phyloP scores from a whole-genome alignment of 2,113 vertebrate genomes.

The Noctilio leporinus region DNA sequence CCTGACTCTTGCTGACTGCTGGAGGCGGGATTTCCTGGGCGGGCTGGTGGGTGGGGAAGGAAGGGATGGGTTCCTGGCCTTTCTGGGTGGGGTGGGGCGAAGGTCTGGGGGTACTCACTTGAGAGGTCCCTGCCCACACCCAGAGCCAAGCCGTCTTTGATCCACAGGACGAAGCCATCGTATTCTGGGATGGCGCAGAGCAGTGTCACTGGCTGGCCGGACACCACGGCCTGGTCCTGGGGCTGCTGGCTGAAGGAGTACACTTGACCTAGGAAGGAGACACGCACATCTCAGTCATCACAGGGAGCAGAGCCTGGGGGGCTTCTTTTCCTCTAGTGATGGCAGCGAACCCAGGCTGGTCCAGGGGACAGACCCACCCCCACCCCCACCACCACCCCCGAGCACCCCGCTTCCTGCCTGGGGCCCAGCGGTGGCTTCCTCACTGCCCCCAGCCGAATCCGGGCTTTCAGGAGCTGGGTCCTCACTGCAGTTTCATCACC shows the following conservation, averaged over 20 bases:
- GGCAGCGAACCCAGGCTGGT: not conserved
- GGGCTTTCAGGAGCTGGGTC: not conserved
- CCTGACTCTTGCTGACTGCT: not conserved
- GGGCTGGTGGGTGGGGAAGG: not conserved
- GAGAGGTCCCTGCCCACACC: slow-evolving; percentile 95
- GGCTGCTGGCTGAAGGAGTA: slow-evolving; percentile 96
- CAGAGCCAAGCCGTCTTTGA: slow-evolving; percentile 94
- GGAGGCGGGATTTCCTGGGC: not conserved
- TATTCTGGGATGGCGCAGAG: slow-evolving; percentile 94
- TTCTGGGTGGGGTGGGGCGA: not conserved
- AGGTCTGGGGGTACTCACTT: slow-evolving; percentile 78
- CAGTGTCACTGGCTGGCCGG: slow-evolving; percentile 92
- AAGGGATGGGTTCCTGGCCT: too few relatives aligned
- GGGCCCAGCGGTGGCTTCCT: not conserved
- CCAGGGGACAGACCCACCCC: too few relatives aligned
- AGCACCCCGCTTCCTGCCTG: not conserved
- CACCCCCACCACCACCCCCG: too few relatives aligned
- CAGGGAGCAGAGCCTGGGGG: fast-evolving
- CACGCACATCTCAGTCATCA: not conserved
- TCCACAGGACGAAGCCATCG: slow-evolving; percentile 95
- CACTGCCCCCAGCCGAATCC: not conserved
- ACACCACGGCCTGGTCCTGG: slow-evolving; percentile 95
- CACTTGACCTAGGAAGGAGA: slow-evolving; percentile 79
- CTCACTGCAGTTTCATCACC: not conserved
- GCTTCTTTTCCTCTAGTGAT: too few relatives aligned